Conservation (phyloP, 2,113 vertebrate genomes). For the Myiozetetes cayanensis region DNA sequence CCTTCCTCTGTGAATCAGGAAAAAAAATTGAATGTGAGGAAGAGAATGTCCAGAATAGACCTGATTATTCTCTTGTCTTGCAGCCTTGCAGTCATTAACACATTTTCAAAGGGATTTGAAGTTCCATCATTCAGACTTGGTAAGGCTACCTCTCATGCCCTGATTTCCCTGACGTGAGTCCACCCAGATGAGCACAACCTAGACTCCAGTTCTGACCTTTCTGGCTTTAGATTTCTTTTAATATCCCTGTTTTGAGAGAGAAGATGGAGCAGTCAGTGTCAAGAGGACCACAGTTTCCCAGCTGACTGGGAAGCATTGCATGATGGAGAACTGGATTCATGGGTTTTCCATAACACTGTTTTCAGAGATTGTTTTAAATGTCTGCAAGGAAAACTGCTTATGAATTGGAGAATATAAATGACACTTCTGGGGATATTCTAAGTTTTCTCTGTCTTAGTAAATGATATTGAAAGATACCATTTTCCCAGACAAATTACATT, state of each 20-base stretch:
- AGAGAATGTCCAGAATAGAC: slow-evolving; percentile 16
- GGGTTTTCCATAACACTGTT: not conserved
- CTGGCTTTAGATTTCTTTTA: not conserved
- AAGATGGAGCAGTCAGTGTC: not conserved
- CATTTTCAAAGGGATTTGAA: not conserved
- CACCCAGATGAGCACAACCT: not conserved
- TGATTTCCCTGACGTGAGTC: not conserved
- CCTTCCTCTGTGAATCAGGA: slow-evolving; percentile 17
- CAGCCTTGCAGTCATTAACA: not conserved
- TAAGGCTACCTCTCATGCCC: not conserved
- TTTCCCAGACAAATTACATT: not conserved
- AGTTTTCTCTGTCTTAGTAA: not conserved
- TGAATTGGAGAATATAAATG: not conserved
- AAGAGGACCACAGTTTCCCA: not conserved
- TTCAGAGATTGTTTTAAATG: not conserved
- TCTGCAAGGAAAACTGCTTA: not conserved
- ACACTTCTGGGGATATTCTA: not conserved
- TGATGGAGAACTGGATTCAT: not conserved
- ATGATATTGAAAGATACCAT: not conserved
- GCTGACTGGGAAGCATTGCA: not conserved
- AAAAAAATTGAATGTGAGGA: slow-evolving; percentile 28
- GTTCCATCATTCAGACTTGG: not conserved
- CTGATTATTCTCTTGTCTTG: not conserved
- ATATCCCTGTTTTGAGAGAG: not conserved
- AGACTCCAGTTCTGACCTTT: not conserved